These are phyloP conservation scores for Oncorhynchus tshawytscha DNA, from an alignment of 2,113 vertebrate genomes.

Conservation along the genomic window DNA sequence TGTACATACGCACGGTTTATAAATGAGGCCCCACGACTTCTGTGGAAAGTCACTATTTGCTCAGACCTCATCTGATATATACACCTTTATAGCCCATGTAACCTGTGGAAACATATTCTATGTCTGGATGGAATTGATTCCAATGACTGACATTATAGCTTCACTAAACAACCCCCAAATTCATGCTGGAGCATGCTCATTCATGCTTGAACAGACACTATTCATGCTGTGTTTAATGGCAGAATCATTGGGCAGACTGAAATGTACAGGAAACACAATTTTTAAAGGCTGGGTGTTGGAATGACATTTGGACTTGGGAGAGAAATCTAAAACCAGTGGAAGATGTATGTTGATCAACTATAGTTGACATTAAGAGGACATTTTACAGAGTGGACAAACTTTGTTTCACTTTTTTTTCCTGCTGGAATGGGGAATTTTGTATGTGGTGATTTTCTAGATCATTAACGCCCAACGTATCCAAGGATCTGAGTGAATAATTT, in stretches of 20 bases:
- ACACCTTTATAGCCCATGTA: background rate
- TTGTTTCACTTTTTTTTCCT: no score
- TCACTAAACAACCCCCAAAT: background rate
- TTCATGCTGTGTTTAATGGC: conserved; percentile 29
- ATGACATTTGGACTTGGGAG: background rate
- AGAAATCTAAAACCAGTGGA: conserved; percentile 18
- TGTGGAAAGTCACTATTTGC: background rate
- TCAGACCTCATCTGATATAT: background rate
- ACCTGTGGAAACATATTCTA: background rate
- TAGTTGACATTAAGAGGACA: no score
- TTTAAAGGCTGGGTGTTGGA: conserved; percentile 11
- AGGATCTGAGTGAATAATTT: conserved; percentile 28
- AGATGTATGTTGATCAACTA: conserved; percentile 29
- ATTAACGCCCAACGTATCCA: conserved; percentile 10
- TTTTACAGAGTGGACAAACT: no score
- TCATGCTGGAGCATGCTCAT: background rate
- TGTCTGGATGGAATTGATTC: background rate
- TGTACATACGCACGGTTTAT: no score
- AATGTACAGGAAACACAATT: conserved; percentile 35
- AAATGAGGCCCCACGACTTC: background rate
- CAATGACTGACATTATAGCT: background rate
- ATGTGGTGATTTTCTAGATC: conserved; percentile 40
- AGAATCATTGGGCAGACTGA: conserved; percentile 52
- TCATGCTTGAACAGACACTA: background rate
- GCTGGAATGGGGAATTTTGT: conserved; percentile 54